phyloP scores from a whole-genome alignment of 2,797 vertebrate species.

The Sciurus vulgaris region DNA sequence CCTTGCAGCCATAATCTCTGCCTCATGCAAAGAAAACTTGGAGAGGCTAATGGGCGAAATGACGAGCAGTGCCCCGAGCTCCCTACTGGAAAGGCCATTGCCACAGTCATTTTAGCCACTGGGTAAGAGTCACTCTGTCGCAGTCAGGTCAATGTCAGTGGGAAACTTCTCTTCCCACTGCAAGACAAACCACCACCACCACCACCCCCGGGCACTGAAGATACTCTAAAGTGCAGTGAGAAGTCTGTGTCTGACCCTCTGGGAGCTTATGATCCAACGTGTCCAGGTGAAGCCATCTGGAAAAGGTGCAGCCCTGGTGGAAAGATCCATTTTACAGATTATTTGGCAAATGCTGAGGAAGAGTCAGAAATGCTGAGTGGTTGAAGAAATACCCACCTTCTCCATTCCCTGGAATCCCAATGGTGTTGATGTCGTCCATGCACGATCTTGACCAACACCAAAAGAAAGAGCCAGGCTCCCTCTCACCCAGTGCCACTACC shows the following conservation, averaged over 20 bases:
- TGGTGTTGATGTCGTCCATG: not conserved
- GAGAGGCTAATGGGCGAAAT: not conserved
- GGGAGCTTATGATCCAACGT: not conserved
- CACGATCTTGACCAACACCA: not conserved
- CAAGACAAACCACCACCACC: too few relatives aligned
- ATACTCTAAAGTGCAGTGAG: not conserved
- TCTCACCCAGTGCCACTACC: not conserved
- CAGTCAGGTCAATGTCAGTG: not conserved
- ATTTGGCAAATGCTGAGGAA: fast-evolving
- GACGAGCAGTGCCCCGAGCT: fast-evolving
- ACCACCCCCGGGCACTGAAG: not conserved
- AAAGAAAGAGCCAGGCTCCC: not conserved
- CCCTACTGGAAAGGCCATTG: not conserved
- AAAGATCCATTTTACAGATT: not conserved
- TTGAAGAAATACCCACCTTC: not conserved
- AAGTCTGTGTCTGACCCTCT: not conserved
- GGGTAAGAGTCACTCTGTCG: not conserved
- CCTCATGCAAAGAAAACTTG: not conserved
- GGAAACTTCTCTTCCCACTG: not conserved
- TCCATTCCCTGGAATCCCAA: not conserved
- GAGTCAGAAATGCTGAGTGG: not conserved
- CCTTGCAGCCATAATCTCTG: not conserved
- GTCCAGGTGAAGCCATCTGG: not conserved
- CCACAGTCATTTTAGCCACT: not conserved
- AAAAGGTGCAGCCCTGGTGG: not conserved